These are phyloP conservation scores for Drosophila rufa DNA, from an alignment of 1,140 invertebrate species.

Conservation along the genomic window DNA sequence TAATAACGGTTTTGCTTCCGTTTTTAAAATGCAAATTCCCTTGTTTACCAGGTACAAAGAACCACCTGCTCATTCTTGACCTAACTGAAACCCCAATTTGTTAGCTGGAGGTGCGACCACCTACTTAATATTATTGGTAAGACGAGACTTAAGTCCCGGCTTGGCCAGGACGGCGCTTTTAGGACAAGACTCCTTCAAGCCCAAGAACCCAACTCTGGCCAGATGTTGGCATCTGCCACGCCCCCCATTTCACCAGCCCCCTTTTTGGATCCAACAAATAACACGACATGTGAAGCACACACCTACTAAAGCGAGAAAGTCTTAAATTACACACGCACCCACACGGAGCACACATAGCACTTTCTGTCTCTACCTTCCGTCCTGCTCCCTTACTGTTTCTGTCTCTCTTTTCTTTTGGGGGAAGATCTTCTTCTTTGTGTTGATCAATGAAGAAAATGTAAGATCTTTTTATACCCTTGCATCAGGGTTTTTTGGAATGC, in stretches of 20 bases:
- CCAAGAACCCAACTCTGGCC: constrained; percentile 48
- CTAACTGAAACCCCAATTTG: constrained; percentile 47
- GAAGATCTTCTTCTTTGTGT: constrained; percentile 13
- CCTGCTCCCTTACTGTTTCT: background rate
- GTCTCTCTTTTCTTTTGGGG: constrained; percentile 26
- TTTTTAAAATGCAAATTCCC: constrained; percentile 2
- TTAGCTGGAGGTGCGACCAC: constrained; percentile 49
- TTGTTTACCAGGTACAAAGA: constrained; percentile 10
- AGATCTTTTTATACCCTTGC: background rate
- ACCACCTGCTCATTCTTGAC: constrained; percentile 47
- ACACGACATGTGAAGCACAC: constrained; percentile 38
- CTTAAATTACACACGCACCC: constrained; percentile 79
- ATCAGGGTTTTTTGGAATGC: background rate
- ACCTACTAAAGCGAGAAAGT: constrained; percentile 70
- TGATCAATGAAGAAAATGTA: constrained; percentile 57
- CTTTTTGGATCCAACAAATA: constrained; percentile 30
- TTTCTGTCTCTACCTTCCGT: constrained; percentile 24
- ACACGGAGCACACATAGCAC: constrained; percentile 46
- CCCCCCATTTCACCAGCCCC: constrained; percentile 7
- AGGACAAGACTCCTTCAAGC: background rate
- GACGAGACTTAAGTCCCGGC: constrained; percentile 14
- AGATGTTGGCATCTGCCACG: constrained; percentile 54
- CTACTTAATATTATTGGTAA: constrained; percentile 30
- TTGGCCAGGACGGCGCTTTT: constrained; percentile 4
- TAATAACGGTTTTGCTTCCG: constrained; percentile 2